Evolutionary conservation across 2,797 vertebrate genomes (phyloP).

Genomic region (Eulemur mongoz): DNA sequence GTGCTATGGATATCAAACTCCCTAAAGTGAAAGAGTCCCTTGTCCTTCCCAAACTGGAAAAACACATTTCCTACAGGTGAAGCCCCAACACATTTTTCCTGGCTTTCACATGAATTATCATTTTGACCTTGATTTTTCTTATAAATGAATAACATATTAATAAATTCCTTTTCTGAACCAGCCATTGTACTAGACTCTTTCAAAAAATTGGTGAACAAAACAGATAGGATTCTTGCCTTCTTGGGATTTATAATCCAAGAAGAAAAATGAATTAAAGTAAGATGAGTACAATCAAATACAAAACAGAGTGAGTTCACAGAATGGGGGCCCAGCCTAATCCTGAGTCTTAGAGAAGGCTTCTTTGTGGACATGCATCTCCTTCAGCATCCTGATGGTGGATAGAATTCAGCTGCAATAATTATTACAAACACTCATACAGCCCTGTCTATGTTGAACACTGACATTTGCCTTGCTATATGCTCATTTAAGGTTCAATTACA

Average conservation of each 20-base stretch:
- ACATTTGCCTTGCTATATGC: background rate
- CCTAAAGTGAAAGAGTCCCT: background rate
- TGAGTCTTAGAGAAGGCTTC: background rate
- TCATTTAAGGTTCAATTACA: background rate
- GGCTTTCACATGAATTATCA: background rate
- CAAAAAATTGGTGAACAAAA: background rate
- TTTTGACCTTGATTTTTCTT: constrained; percentile 5
- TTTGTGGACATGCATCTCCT: background rate
- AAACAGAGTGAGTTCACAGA: background rate
- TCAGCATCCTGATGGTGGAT: background rate
- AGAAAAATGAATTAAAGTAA: background rate
- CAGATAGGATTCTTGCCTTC: background rate
- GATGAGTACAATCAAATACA: background rate
- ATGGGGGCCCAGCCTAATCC: background rate
- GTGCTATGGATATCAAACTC: background rate
- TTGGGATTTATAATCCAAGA: background rate
- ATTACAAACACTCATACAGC: background rate
- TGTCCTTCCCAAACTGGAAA: background rate
- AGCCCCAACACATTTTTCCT: background rate
- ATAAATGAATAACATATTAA: background rate
- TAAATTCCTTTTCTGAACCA: background rate
- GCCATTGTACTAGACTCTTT: background rate
- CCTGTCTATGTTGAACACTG: background rate
- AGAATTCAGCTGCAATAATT: background rate
- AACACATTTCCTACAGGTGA: background rate